Conservation (phyloP, 2,888 invertebrate species). For the Priocnemis perturbator region DNA sequence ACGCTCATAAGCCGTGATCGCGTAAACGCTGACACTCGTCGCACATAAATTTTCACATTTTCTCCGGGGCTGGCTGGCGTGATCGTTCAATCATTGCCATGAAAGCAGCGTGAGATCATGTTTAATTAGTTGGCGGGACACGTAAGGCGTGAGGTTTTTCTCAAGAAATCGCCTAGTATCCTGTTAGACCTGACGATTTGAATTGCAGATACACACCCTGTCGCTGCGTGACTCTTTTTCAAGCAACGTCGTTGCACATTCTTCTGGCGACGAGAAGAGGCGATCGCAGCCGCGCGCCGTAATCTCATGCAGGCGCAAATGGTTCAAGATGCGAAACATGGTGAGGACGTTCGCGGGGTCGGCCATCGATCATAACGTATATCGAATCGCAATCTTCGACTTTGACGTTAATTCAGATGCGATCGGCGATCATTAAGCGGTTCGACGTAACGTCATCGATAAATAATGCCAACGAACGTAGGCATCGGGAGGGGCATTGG, state of each 20-base stretch:
- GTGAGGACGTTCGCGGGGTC: constrained; percentile 13
- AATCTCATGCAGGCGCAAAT: too few relatives aligned
- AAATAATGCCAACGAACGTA: neutral
- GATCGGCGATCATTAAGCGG: constrained; percentile 30
- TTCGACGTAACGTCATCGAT: constrained; percentile 14
- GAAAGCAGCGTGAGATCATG: constrained; percentile 48
- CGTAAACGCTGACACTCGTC: too few relatives aligned
- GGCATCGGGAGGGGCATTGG: too few relatives aligned
- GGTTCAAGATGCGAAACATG: constrained; percentile 18
- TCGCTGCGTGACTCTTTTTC: constrained; percentile 28
- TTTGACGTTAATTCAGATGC: constrained; percentile 11
- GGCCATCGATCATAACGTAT: constrained; percentile 36
- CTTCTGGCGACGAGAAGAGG: too few relatives aligned
- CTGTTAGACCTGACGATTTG: constrained; percentile 37
- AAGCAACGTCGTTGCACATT: neutral
- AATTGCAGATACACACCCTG: constrained; percentile 36
- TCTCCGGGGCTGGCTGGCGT: neutral
- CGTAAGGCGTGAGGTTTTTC: constrained; percentile 49
- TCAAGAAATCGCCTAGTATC: constrained; percentile 40
- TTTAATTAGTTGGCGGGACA: constrained; percentile 43
- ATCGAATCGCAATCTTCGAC: constrained; percentile 25
- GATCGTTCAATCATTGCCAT: constrained; percentile 33
- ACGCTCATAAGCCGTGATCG: too few relatives aligned
- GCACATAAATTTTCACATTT: too few relatives aligned
- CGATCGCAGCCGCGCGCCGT: too few relatives aligned